Evolutionary conservation across 1,140 invertebrate species (phyloP), one percentile per base, ranked within the genome.

Genomic region (Helicoverpa armigera): DNA sequence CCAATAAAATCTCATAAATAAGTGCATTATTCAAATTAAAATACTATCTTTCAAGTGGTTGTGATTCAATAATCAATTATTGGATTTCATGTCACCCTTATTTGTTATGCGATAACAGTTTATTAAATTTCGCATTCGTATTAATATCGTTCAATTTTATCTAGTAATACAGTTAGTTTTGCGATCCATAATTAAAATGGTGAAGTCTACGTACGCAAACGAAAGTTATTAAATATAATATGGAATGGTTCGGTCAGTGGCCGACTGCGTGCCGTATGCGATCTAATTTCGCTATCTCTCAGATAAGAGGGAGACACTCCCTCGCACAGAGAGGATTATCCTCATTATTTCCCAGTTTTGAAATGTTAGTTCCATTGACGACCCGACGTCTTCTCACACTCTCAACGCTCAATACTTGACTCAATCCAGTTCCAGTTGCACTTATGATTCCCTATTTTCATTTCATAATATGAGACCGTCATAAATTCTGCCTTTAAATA

Each of bases 101-200:
- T 91, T 89, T 89, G 85, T 89, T 85, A 81, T 86, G 78, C 67
- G 92, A 93, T 94, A 94, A 87, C 58, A 81, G 83, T 88, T 90
- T 93, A 94, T 94, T 94, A 94, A 94, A 90, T 92, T 91, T 89
- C 86, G 90, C 81, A 80, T 70, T 84, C 85, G 86, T 87, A 88
- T 88, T 90, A 89, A 90, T 93, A 89, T 88, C 84, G 84, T 65
- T 82, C 75, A 79, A 56, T 85, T 67, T 90, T 91, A 91, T 93
- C 89, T 88, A 76, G 70, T 83, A 82, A 88, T 91, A 87, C 84
- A 85, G 82, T 86, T 89, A 85, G 84, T 84, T 87, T 78, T 85
- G 82, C 83, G 83, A 81, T 85, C 79, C 77, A 88, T 93, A 88
- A 93, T 93, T 93, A 91, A 89, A 91, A 91, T 85, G 79, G 86